Conservation (phyloP, 2,113 vertebrate genomes). For the Pseudopipra pipra region DNA sequence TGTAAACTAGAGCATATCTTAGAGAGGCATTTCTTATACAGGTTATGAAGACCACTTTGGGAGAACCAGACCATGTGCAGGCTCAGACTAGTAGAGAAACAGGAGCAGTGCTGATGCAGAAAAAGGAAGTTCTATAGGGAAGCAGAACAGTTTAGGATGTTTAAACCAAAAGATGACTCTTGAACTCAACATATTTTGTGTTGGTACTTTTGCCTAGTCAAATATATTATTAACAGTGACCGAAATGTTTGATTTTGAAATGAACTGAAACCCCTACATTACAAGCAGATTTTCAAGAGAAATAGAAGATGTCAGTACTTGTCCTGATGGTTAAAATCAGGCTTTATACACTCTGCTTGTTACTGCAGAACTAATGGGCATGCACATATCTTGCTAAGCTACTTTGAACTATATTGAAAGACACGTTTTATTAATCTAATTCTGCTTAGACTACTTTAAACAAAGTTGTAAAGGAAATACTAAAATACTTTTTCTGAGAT, state of each 20-base stretch:
- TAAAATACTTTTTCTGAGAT: slow-evolving; percentile 20
- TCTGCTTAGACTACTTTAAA: slow-evolving; percentile 52
- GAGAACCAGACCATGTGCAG: not conserved
- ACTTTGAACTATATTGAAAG: slow-evolving; percentile 43
- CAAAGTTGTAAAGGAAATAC: slow-evolving; percentile 25
- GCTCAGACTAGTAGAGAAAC: not conserved
- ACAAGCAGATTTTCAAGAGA: not conserved
- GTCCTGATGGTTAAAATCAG: not conserved
- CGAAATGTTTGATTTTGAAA: not conserved
- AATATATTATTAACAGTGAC: not conserved
- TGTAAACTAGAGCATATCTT: not conserved
- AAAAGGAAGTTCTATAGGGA: not conserved
- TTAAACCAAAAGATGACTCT: not conserved
- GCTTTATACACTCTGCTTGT: not conserved
- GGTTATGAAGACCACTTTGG: not conserved
- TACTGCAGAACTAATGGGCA: slow-evolving; percentile 13
- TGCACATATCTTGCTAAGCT: not conserved
- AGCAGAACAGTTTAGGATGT: not conserved
- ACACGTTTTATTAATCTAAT: slow-evolving; percentile 43
- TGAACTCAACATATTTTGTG: not conserved
- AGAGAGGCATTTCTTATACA: not conserved
- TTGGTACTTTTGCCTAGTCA: not conserved
- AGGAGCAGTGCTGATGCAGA: not conserved
- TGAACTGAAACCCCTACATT: not conserved
- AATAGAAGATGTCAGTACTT: not conserved